These are phyloP conservation scores for Oligia strigilis DNA, from an alignment of 2,888 invertebrate genomes.

Conservation along the genomic window DNA sequence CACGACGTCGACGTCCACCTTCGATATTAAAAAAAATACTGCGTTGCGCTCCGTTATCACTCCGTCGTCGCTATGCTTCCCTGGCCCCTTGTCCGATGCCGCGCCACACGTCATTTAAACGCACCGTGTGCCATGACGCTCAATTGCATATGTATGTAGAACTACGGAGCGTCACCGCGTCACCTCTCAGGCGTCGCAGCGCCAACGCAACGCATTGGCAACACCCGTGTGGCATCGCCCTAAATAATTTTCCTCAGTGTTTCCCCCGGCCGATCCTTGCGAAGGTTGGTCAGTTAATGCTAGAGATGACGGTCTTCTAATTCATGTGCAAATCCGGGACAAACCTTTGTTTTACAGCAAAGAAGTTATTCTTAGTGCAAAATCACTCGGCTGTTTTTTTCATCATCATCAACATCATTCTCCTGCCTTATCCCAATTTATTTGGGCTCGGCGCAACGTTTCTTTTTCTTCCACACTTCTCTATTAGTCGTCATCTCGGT, in stretches of 20 bases:
- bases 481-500: background rate
- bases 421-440: background rate
- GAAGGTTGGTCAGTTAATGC: no score
- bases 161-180: no score
- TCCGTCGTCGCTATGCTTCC: background rate
- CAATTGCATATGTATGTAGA: background rate
- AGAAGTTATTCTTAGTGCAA: background rate
- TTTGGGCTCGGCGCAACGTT: background rate
- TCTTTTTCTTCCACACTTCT: background rate
- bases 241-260: background rate
- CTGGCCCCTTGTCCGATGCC: no score
- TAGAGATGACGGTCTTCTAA: background rate
- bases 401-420: background rate
- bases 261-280: background rate
- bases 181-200: no score
- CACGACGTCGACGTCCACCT: no score
- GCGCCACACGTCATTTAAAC: no score
- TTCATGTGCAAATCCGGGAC: background rate
- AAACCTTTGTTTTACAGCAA: background rate
- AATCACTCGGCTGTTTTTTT: background rate
- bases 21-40: no score
- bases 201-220: no score
- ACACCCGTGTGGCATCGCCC: no score
- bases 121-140: no score
- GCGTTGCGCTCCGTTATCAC: no score